Evolutionary conservation across 35 echinoderm and acorn worm species (phyloP), one percentile per base, ranked within the genome.

Genomic region (Patiria miniata): DNA sequence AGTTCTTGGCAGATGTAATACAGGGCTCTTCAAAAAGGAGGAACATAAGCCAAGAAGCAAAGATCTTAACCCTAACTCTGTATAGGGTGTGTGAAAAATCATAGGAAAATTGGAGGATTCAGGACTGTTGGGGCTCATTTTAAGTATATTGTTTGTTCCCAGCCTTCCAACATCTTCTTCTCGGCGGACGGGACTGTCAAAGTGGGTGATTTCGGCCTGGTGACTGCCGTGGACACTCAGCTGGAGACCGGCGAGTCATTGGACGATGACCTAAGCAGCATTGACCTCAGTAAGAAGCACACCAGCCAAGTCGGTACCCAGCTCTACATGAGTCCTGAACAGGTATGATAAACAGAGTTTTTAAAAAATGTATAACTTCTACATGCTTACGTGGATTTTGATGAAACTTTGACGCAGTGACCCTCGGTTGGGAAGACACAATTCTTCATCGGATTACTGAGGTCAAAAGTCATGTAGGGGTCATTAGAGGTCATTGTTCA

Each of bases 111-210:
- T 6, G 42, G 42, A 12, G 12, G 4, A 6, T 47, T 47, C 42
- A 12, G 42, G 42, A 12, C 42, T 47, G 12, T 47, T 47, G 42
- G 42, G 18, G 80, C 33, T 57, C 21, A 61, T 83, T 2, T 51
- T 30, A 30, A 32, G 38, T 52, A 28, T 30, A 19, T 91, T 80
- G 37, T 19, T n/a, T 39, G 39, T 36, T 23, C 40, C 16, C 58
- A 96, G 94, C 94, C 94, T 33, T 96, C 94, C 76, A 96, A 92
- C 52, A 96, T 96, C 34, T 96, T 96, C 86, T 96, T 96, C 78
- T 88, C 94, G 10, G 42, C 68, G 77, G 90, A 92, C 42, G 90
- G 88, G 19, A 89, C 52, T 1, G 86, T 96, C 33, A 96, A 96
- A 79, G 86, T 96, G 33, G 94, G 94, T 6, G 94, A 96, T 77